Percentiles rank a stretch among this genome's conserved stretches.
Evolutionary conservation across 64 coral and sea anemone genomes (phyloP).

Genomic region (Cladopsammia gracilis): DNA sequence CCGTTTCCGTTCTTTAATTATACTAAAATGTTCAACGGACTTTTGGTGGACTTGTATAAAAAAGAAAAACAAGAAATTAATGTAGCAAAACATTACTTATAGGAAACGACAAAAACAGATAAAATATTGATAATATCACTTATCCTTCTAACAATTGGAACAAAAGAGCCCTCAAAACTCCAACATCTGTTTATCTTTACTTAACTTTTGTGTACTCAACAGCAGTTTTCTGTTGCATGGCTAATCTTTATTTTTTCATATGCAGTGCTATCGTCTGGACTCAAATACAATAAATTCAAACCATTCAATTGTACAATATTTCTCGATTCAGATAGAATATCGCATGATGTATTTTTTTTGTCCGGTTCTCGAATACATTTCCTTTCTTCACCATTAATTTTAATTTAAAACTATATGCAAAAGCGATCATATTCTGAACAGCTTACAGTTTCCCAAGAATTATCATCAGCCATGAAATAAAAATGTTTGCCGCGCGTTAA

Average conservation of each 20-base stretch:
- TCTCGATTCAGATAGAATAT: no score
- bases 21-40: background rate
- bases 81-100: background rate
- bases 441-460: conserved; percentile 9
- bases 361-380: background rate
- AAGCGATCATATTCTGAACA: background rate
- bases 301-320: no score
- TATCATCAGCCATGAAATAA: background rate
- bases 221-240: conserved; percentile 8
- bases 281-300: no score
- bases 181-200: conserved; percentile 57
- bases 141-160: background rate
- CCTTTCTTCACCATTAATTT: background rate
- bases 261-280: no score
- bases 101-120: conserved; percentile 12
- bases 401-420: background rate
- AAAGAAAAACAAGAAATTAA: background rate
- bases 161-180: conserved; percentile 13
- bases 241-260: background rate
- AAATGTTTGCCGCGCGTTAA: background rate
- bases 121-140: conserved; percentile 19
- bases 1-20: no score
- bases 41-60: background rate
- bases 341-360: no score
- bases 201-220: conserved; percentile 9